Evolutionary conservation across 2,113 vertebrate species (phyloP), one percentile per base, ranked within the genome.

Genomic region (Camarhynchus parvulus): DNA sequence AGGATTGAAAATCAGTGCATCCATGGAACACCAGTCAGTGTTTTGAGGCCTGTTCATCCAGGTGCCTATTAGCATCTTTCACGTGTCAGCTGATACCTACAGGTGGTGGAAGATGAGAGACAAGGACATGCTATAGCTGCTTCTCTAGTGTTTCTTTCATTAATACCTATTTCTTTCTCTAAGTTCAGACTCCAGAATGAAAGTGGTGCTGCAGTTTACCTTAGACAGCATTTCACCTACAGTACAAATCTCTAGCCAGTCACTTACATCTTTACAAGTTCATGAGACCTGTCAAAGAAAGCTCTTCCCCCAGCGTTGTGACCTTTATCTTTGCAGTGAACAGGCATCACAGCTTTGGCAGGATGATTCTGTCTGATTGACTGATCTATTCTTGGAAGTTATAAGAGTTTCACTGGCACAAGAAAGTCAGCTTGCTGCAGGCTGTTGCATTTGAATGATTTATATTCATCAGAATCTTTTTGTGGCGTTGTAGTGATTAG

Each of bases 341-440:
- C 30, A 52, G 35, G 14, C 5, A 0, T 75, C 59, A 64, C 2
- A 6, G 1, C 56, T 90, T 88, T 59, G 56, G 55, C 66, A 88
- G 59, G 52, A 44, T 81, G 55, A 25, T 78, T 74, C 37, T 80
- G 52, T 56, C 46, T 82, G 66, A 61, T 69, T 74, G 84, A 74
- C 63, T 46, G 16, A 50, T 86, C 83, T 92, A 25, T 95, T 96
- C 53, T 86, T 72, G 69, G 91, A 88, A 92, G 69, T 68, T 69
- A 10, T 1, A 53, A 12, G 83, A 72, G 23, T 85, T 92, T 84
- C n/a, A 42, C 37, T 56, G 49, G 64, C 28, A 37, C 17, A 68
- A 56, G 68, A 56, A 78, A 47, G 15, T 53, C 23, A 64, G 28
- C 35, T 75, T 87, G 75, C 66, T 0, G 0, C 44, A 49, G 55